These are phyloP conservation scores for Endotricha flammealis DNA, from an alignment of 2,888 invertebrate genomes.

Conservation along the genomic window DNA sequence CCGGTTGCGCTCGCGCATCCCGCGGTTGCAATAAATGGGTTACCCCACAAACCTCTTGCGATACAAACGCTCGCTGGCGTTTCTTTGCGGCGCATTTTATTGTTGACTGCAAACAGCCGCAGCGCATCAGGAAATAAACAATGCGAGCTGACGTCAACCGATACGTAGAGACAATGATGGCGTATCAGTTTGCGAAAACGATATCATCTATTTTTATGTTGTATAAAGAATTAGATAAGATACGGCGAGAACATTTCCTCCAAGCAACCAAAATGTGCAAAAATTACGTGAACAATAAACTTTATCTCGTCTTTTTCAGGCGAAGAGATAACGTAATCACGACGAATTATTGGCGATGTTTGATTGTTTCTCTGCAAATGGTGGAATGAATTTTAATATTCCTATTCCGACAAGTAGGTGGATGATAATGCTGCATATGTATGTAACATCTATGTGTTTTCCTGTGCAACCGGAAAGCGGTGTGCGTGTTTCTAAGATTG, in stretches of 20 bases:
- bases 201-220: conserved; percentile 43
- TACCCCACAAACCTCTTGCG: conserved; percentile 75
- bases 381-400: background rate
- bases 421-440: background rate
- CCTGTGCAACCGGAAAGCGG: conserved; percentile 66
- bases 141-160: conserved; percentile 33
- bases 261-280: conserved; percentile 46
- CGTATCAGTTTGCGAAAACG: conserved; percentile 44
- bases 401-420: too few species aligned
- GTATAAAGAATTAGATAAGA: conserved; percentile 49
- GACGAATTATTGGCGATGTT: conserved; percentile 5
- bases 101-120: background rate
- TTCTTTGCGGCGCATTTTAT: background rate
- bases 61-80: conserved; percentile 43
- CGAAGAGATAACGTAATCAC: conserved; percentile 42
- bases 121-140: conserved; percentile 12
- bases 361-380: conserved; percentile 13
- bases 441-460: conserved; percentile 40
- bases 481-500: conserved; percentile 50
- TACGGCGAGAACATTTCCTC: conserved; percentile 55
- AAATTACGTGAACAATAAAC: conserved; percentile 32
- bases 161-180: conserved; percentile 26
- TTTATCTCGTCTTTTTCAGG: conserved; percentile 1
- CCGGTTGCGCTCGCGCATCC: conserved; percentile 55
- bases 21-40: conserved; percentile 67